Percentiles rank a stretch among this genome's conserved stretches.
These are phyloP conservation scores for Protobothrops mucrosquamatus DNA, from an alignment of 2,113 vertebrate species.

Conservation along the genomic window DNA sequence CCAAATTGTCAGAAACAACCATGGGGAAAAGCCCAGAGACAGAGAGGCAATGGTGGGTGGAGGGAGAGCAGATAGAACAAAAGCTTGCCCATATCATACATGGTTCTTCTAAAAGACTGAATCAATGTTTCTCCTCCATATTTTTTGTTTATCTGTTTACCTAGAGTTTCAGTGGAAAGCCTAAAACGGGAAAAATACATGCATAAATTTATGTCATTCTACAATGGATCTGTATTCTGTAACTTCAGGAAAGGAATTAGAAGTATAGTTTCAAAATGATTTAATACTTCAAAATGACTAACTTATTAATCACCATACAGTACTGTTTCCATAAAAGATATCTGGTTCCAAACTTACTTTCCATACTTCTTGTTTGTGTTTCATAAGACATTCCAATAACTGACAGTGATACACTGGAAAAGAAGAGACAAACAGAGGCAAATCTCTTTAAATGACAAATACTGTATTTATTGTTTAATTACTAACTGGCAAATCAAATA, in stretches of 20 bases:
- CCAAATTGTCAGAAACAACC: not conserved
- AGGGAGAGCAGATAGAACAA: not conserved
- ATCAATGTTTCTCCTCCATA: conserved; percentile 4
- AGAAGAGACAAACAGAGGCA: conserved; percentile 57
- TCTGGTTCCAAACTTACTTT: conserved; percentile 83
- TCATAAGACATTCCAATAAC: conserved; percentile 98
- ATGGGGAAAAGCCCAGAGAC: not conserved
- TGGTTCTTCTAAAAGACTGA: not conserved
- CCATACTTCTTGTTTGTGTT: conserved; percentile 99
- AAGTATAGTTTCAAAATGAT: conserved; percentile 29
- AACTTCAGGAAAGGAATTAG: conserved; percentile 9
- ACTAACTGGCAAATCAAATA: not conserved
- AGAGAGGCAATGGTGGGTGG: not conserved
- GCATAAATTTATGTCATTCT: conserved; percentile 17
- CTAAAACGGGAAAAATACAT: not conserved
- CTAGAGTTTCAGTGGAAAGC: not conserved
- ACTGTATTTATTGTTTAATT: not conserved
- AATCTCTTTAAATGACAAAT: conserved; percentile 34
- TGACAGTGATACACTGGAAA: conserved; percentile 96
- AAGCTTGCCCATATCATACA: not conserved
- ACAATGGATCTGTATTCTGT: not conserved
- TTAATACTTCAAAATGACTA: conserved; percentile 19
- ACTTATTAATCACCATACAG: conserved; percentile 33
- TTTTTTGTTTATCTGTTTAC: not conserved
- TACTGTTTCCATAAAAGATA: conserved; percentile 37